These are phyloP conservation scores for Nomada fabriciana DNA, from an alignment of 2,888 invertebrate species.

Conservation along the genomic window DNA sequence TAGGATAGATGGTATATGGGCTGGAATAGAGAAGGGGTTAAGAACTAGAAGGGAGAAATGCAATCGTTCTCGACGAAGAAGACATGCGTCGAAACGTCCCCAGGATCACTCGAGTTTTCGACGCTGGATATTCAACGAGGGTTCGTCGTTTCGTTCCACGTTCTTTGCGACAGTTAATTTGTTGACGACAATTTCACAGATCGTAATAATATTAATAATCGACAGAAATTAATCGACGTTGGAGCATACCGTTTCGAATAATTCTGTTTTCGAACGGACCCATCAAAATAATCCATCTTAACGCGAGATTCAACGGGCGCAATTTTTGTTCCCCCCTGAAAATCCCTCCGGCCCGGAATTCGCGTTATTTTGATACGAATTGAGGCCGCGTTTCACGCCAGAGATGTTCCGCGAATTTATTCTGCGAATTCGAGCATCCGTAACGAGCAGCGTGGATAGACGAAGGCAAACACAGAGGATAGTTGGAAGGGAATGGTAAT, in stretches of 20 bases:
- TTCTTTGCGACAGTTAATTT: no score
- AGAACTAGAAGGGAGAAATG: slow-evolving; percentile 12
- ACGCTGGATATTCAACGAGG: slow-evolving; percentile 44
- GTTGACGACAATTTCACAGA: neutral
- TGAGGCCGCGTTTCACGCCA: slow-evolving; percentile 44
- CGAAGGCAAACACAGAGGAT: neutral
- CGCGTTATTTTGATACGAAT: slow-evolving; percentile 53
- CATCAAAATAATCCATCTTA: neutral
- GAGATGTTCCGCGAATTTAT: slow-evolving; percentile 49
- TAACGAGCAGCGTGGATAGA: slow-evolving; percentile 21
- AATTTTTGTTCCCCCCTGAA: neutral
- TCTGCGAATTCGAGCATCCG: slow-evolving; percentile 26
- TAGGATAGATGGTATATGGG: neutral
- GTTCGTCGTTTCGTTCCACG: slow-evolving; percentile 24
- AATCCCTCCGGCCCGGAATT: slow-evolving; percentile 16
- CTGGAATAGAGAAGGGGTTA: neutral
- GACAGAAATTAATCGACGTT: slow-evolving; percentile 11
- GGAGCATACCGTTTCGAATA: slow-evolving; percentile 12
- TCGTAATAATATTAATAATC: neutral
- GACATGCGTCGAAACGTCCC: slow-evolving; percentile 35
- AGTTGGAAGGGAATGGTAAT: neutral
- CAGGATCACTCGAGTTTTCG: slow-evolving; percentile 21
- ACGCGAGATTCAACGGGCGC: neutral
- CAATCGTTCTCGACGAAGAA: slow-evolving; percentile 32
- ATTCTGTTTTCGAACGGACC: neutral